Conservation (phyloP, 2,797 vertebrate genomes). For the Pseudomugil gertrudae region DNA sequence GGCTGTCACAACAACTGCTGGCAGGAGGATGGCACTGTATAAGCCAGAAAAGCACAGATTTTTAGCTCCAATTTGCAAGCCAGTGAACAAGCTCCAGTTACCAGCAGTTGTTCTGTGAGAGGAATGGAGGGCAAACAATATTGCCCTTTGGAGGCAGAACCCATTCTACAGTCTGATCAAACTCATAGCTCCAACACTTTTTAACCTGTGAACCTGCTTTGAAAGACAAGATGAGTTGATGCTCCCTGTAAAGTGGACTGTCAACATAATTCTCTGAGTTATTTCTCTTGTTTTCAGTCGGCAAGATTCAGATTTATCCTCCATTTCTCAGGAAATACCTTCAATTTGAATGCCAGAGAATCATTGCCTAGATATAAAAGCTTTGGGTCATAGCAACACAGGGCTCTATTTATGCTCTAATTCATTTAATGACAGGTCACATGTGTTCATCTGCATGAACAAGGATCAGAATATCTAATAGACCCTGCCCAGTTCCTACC, state of each 20-base stretch:
- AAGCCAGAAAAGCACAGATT: constrained; percentile 23
- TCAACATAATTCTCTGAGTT: constrained; percentile 70
- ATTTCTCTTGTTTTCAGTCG: constrained; percentile 63
- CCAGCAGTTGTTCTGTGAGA: constrained; percentile 33
- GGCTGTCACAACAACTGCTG: constrained; percentile 38
- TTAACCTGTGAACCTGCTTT: constrained; percentile 60
- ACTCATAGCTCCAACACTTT: constrained; percentile 42
- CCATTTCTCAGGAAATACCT: constrained; percentile 32
- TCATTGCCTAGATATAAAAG: constrained; percentile 27
- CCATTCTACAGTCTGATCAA: constrained; percentile 63
- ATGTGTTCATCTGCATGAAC: constrained; percentile 56
- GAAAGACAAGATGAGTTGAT: constrained; percentile 65
- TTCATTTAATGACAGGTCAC: constrained; percentile 68
- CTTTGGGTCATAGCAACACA: constrained; percentile 45
- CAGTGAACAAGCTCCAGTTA: constrained; percentile 29
- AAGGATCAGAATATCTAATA: constrained; percentile 69
- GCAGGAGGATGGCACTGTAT: constrained; percentile 25
- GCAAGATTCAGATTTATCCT: constrained; percentile 30
- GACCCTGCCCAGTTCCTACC: constrained; percentile 55
- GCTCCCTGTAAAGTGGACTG: constrained; percentile 69
- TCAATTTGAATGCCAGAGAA: constrained; percentile 52
- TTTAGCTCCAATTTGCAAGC: constrained; percentile 52
- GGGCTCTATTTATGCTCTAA: constrained; percentile 64
- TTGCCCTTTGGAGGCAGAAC: constrained; percentile 53
- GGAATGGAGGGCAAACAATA: constrained; percentile 57